Evolutionary conservation across 2,113 vertebrate species (phyloP).

Genomic region (Bettongia penicillata): DNA sequence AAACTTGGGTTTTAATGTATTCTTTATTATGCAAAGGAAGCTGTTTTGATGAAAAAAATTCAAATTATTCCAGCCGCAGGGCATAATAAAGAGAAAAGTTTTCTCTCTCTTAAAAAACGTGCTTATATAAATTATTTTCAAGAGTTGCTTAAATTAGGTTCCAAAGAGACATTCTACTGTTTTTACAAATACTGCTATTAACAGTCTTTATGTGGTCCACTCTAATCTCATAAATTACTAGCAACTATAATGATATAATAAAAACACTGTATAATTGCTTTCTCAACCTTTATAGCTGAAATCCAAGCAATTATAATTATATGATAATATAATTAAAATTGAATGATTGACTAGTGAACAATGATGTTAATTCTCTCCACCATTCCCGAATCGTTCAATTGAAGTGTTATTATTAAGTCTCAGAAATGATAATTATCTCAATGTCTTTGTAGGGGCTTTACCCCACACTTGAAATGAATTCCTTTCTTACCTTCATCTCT

Average conservation of each 20-base stretch:
- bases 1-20: slow-evolving; percentile 55
- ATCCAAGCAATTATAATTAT: slow-evolving; percentile 38
- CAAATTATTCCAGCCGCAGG: slow-evolving; percentile 45
- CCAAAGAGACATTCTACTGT: slow-evolving; percentile 41
- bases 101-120: slow-evolving; percentile 13
- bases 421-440: not conserved
- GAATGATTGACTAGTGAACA: slow-evolving; percentile 42
- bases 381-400: not conserved
- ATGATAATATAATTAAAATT: slow-evolving; percentile 50
- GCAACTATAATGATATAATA: slow-evolving; percentile 37
- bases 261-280: slow-evolving; percentile 7
- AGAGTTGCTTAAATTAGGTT: slow-evolving; percentile 58
- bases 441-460: not conserved
- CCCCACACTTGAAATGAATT: not conserved
- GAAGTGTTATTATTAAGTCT: not conserved
- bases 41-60: slow-evolving; percentile 58
- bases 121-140: slow-evolving; percentile 62
- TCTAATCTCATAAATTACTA: slow-evolving; percentile 51
- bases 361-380: not conserved
- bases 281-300: slow-evolving; percentile 39
- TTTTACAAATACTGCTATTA: slow-evolving; percentile 59
- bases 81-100: slow-evolving; percentile 41
- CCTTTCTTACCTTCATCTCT: not conserved
- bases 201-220: slow-evolving; percentile 26
- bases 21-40: slow-evolving; percentile 54